Evolutionary conservation across 1,140 invertebrate species (phyloP).

Genomic region (Drosophila orena): DNA sequence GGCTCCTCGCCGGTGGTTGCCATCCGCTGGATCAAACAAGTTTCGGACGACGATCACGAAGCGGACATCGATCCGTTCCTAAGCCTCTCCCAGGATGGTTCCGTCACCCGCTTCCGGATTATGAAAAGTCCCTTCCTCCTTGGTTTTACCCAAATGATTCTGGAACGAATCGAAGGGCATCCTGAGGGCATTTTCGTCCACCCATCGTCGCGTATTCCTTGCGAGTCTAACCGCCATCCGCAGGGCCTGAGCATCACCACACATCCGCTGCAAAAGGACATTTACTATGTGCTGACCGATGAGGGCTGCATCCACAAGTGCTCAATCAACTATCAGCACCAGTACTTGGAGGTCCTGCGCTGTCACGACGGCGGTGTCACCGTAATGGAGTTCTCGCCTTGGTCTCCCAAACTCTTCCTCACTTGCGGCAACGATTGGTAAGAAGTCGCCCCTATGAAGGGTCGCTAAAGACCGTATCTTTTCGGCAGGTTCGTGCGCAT

Average conservation of each 20-base stretch:
- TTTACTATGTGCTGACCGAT: slow-evolving; percentile 93
- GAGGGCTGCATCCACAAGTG: slow-evolving; percentile 93
- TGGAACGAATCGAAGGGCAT: slow-evolving; percentile 88
- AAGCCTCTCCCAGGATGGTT: slow-evolving; percentile 87
- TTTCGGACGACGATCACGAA: slow-evolving; percentile 66
- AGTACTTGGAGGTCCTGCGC: slow-evolving; percentile 89
- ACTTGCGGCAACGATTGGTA: slow-evolving; percentile 94
- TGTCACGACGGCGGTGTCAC: slow-evolving; percentile 93
- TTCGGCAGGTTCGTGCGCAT: slow-evolving; percentile 87
- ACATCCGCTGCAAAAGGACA: slow-evolving; percentile 88
- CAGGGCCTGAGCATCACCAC: slow-evolving; percentile 88
- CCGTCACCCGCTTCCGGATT: slow-evolving; percentile 86
- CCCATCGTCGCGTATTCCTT: slow-evolving; percentile 5
- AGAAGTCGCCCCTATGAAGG: slow-evolving; percentile 3
- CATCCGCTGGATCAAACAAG: slow-evolving; percentile 86
- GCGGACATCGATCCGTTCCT: slow-evolving; percentile 85
- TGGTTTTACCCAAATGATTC: slow-evolving; percentile 87
- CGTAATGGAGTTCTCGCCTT: slow-evolving; percentile 91
- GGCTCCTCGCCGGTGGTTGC: slow-evolving; percentile 89
- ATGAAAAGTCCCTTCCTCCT: slow-evolving; percentile 80
- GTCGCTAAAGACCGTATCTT: too few species aligned
- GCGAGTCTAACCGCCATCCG: slow-evolving; percentile 84
- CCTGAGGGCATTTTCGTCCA: slow-evolving; percentile 85
- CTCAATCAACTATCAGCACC: slow-evolving; percentile 88
- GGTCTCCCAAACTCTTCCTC: slow-evolving; percentile 90